Evolutionary conservation across 2,113 vertebrate genomes (phyloP), one percentile per base, ranked within the genome.

Genomic region (Oreochromis tanganicae): DNA sequence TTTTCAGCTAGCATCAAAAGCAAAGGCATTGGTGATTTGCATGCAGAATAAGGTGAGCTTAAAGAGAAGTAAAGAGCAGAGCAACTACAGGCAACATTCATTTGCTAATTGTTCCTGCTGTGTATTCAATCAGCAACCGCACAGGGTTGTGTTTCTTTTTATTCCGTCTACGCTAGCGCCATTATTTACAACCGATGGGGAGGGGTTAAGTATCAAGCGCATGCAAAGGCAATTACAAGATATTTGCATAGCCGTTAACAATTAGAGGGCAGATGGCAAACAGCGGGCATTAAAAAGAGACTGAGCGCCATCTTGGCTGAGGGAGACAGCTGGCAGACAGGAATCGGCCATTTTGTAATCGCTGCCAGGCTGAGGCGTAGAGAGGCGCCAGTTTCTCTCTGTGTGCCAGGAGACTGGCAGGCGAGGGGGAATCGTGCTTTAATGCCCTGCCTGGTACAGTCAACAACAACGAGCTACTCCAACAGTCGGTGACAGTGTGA

Each of bases 181-280:
- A 91, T 93, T 90, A 96, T 95, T 95, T 94, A 93, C 92, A 90
- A 50, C 75, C 19, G 43, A 88, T 61, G 63, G 71, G 85, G 87
- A 88, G 90, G 91, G 92, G 87, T 89, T 90, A 86, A 80, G 88
- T 80, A 91, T 87, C 85, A 84, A 95, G 93, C 94, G 87, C 95
- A 97, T 96, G 96, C 96, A 97, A 97, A 97, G 96, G 96, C 94
- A 97, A 97, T 98, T 97, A 97, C 93, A 92, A 24, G 82, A 85
- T 85, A 97, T 97, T 97, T 97, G 96, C 97, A 97, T 97, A 96
- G 94, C 92, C 80, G 95, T 95, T 95, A 95, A 90, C 94, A 91
- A 96, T 96, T 88, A 95, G 61, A 92, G 95, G 94, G 93, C 96
- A 95, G 96, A 96, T 95, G 96, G 97, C 94, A 96, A 96, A 96